Evolutionary conservation across 2,113 vertebrate species (phyloP), one percentile per base, ranked within the genome.

Genomic region (Strix aluco): DNA sequence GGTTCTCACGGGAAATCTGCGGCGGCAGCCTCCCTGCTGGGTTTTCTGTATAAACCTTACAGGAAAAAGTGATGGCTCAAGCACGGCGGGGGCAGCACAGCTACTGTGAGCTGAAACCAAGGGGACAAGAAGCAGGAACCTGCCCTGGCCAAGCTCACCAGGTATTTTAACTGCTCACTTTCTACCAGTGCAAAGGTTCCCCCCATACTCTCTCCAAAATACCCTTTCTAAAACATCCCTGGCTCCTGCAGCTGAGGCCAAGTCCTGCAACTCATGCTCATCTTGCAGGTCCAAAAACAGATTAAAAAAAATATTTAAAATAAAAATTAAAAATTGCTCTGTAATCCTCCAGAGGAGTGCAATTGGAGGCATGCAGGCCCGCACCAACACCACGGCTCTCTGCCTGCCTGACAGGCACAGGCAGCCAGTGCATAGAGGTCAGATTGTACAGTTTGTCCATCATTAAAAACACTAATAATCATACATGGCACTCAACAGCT

Each of bases 311-410:
- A 29, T 47, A 55, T 51, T 49, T 61, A 57, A 71, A 91, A 72
- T 14, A 0, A 5, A 58, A 55, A 40, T 74, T 42, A 38, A 26
- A 65, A 55, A 18, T 27, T 0, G 1, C 70, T 54, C 81, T 2
- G 0, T 10, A 40, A 32, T 34, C 40, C 66, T 77, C n/a, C 27
- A 15, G 18, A 30, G n/a, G 78, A 69, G 86, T 18, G 49, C 42
- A 26, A 30, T 4, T 1, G 8, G 30, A 73, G 59, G 70, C 67
- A 26, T 5, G 3, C 38, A 47, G 75, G 29, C 69, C 85, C 0
- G 1, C 46, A 44, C 78, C 1, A 0, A 32, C 40, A 32, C 11
- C 2, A 5, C 10, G 5, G 80, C 49, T 58, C 62, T 34, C 23
- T 2, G 7, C 51, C 69, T 9, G 27, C 51, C 67, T 5, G 4